Percentiles rank a stretch among this genome's conserved stretches.
Evolutionary conservation across 2,113 vertebrate species (phyloP).

Genomic region (Tricholaema leucomelas): DNA sequence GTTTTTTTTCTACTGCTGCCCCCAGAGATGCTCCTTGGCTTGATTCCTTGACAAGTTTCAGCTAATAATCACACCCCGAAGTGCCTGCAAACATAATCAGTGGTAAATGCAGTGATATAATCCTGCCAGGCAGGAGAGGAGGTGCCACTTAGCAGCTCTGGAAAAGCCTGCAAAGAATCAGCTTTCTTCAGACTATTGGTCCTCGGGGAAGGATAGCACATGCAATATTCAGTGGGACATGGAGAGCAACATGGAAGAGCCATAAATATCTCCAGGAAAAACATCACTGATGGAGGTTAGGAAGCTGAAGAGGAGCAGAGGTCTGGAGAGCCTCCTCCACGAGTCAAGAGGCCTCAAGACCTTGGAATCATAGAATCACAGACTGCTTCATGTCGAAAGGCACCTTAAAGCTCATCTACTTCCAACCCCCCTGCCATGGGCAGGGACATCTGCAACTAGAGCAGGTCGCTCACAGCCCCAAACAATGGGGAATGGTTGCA

Average conservation of each 20-base stretch:
- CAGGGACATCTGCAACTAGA: not conserved
- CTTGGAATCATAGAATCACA: not conserved
- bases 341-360: fast-evolving
- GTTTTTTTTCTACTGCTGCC: not conserved
- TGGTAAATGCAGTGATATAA: not conserved
- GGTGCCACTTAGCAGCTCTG: conserved; percentile 29
- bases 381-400: not conserved
- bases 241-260: conserved; percentile 1
- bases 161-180: not conserved
- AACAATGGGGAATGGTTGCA: not conserved
- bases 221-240: conserved; percentile 60
- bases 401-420: not conserved
- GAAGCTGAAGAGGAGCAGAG: not conserved
- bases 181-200: not conserved
- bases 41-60: not conserved
- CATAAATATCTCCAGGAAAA: conserved; percentile 8
- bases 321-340: not conserved
- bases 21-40: not conserved
- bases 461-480: not conserved
- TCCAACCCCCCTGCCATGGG: not conserved
- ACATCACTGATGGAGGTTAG: not conserved
- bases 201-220: not conserved
- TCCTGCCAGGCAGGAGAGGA: not conserved
- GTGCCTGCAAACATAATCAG: not conserved
- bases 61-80: not conserved